Evolutionary conservation across 2,797 vertebrate species (phyloP).

Genomic region (Falco naumanni): DNA sequence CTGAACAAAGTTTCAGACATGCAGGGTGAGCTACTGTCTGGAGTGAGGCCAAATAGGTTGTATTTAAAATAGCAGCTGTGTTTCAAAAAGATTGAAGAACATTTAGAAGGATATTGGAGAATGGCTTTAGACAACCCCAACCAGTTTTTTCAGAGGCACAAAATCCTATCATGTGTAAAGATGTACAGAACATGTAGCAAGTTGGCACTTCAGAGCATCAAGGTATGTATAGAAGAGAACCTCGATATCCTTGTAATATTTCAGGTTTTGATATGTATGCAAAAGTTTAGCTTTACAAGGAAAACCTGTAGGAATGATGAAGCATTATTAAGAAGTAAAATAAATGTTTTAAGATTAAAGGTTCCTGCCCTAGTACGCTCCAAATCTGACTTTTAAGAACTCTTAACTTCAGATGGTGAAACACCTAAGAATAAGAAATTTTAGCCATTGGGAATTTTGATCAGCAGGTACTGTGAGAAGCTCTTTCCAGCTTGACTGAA

Average conservation of each 20-base stretch:
- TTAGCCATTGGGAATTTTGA: neutral
- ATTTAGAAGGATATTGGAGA: neutral
- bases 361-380: neutral
- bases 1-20: neutral
- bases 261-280: neutral
- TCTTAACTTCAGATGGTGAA: neutral
- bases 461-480: neutral
- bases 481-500: neutral
- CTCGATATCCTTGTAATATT: neutral
- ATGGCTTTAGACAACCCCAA: neutral
- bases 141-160: neutral
- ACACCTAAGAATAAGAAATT: neutral
- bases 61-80: neutral
- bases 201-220: neutral
- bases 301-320: neutral
- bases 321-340: neutral
- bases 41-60: neutral
- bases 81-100: neutral
- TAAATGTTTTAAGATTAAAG: neutral
- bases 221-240: neutral
- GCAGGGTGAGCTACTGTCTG: neutral
- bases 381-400: neutral
- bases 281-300: neutral
- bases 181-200: neutral
- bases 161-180: neutral